Evolutionary conservation across 2,113 vertebrate genomes (phyloP).

Genomic region (Rhinolophus ferrumequinum): DNA sequence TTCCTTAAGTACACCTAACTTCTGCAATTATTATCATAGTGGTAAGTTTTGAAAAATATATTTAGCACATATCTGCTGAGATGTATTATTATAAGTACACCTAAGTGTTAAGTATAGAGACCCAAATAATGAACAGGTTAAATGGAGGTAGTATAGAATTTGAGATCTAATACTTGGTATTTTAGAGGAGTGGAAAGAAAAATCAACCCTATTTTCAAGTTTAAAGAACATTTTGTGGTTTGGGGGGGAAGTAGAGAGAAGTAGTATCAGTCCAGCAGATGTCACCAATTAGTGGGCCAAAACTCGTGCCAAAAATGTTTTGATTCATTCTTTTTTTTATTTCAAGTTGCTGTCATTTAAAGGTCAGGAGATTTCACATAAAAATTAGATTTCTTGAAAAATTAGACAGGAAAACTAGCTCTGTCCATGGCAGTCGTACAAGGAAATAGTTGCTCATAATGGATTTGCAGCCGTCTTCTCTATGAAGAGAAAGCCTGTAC

Average conservation of each 20-base stretch:
- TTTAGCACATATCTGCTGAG: background rate
- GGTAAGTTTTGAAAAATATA: background rate
- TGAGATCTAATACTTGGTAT: background rate
- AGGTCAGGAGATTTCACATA: background rate
- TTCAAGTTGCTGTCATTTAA: background rate
- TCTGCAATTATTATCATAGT: background rate
- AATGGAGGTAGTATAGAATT: background rate
- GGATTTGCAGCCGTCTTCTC: background rate
- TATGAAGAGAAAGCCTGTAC: background rate
- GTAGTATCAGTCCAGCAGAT: background rate
- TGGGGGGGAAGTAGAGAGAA: background rate
- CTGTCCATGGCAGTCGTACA: background rate
- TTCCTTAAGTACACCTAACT: background rate
- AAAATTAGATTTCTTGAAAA: background rate
- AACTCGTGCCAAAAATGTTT: background rate
- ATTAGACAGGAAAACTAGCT: background rate
- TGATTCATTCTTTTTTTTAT: background rate
- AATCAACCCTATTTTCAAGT: background rate
- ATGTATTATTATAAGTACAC: background rate
- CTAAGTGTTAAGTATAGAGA: background rate
- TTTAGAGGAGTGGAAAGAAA: background rate
- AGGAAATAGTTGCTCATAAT: background rate
- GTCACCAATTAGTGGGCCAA: background rate
- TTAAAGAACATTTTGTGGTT: background rate
- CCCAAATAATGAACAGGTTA: background rate